Percentiles rank a stretch among this genome's conserved stretches.
These are phyloP conservation scores for Hesperophylax magnus DNA, from an alignment of 1,140 invertebrate genomes.

Conservation along the genomic window DNA sequence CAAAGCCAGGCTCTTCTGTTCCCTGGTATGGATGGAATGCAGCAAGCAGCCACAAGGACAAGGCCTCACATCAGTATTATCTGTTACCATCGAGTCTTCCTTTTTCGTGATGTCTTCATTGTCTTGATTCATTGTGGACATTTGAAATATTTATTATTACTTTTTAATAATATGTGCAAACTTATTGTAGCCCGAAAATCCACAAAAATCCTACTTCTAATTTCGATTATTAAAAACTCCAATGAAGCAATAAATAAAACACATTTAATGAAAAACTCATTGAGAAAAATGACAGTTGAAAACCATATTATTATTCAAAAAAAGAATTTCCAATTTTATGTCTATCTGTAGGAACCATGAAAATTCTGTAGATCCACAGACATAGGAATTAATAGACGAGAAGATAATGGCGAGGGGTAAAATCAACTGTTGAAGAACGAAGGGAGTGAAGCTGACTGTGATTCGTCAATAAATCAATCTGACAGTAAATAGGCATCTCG, in stretches of 20 bases:
- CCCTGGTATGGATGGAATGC: conserved; percentile 64
- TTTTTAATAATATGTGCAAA: not conserved
- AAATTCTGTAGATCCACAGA: too few species aligned
- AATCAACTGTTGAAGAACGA: too few species aligned
- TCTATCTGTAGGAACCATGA: too few species aligned
- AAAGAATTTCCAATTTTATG: too few species aligned
- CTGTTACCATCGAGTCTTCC: not conserved
- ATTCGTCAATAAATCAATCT: too few species aligned
- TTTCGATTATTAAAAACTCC: not conserved
- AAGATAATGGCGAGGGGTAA: too few species aligned
- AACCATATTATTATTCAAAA: too few species aligned
- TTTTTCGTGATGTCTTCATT: not conserved
- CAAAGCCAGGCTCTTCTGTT: conserved; percentile 63
- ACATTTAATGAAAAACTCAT: too few species aligned
- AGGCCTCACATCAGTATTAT: not conserved
- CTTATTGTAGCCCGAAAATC: not conserved
- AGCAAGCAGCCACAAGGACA: conserved; percentile 66
- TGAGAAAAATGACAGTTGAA: too few species aligned
- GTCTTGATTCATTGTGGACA: not conserved
- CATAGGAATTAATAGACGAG: too few species aligned
- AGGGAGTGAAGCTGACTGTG: too few species aligned
- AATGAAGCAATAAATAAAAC: not conserved
- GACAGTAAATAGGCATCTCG: too few species aligned
- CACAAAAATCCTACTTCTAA: not conserved
- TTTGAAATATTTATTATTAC: not conserved